These are phyloP conservation scores for Enteromius anoplus DNA, from an alignment of 2,797 vertebrate genomes.

Conservation along the genomic window DNA sequence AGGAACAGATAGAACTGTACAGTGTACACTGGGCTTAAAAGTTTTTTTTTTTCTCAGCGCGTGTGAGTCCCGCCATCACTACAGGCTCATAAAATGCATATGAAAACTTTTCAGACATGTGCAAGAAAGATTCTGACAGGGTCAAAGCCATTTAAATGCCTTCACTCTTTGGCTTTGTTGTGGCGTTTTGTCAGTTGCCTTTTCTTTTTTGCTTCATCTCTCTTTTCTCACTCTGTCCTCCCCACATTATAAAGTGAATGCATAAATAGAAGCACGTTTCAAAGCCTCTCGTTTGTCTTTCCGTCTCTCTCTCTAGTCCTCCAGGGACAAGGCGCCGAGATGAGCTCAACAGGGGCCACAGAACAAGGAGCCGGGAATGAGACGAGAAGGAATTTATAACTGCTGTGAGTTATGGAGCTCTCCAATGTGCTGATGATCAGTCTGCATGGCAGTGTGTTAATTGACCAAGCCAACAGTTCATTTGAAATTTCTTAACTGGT, in stretches of 20 bases:
- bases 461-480: conserved; percentile 52
- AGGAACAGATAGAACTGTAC: conserved; percentile 10
- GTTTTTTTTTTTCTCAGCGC: neutral
- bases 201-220: conserved; percentile 52
- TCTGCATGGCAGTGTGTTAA: conserved; percentile 56
- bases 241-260: conserved; percentile 59
- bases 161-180: conserved; percentile 68
- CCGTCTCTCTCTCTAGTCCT: conserved; percentile 46
- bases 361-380: conserved; percentile 29
- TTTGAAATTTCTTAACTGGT: conserved; percentile 23
- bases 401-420: conserved; percentile 23
- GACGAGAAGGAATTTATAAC: conserved; percentile 49
- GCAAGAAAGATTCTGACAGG: conserved; percentile 32
- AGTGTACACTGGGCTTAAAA: neutral
- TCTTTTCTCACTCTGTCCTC: conserved; percentile 11
- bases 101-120: conserved; percentile 36
- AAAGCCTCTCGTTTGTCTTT: conserved; percentile 66
- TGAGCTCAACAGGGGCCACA: conserved; percentile 44
- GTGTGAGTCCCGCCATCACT: neutral
- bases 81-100: conserved; percentile 1
- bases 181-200: conserved; percentile 66
- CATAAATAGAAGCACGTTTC: conserved; percentile 71
- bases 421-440: conserved; percentile 3
- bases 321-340: conserved; percentile 60
- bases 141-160: conserved; percentile 56